A percentile compares a stretch with the other conserved stretches of the same genome.
phyloP scores from a whole-genome alignment of 2,888 invertebrate genomes.

The Proisotoma minuta region DNA sequence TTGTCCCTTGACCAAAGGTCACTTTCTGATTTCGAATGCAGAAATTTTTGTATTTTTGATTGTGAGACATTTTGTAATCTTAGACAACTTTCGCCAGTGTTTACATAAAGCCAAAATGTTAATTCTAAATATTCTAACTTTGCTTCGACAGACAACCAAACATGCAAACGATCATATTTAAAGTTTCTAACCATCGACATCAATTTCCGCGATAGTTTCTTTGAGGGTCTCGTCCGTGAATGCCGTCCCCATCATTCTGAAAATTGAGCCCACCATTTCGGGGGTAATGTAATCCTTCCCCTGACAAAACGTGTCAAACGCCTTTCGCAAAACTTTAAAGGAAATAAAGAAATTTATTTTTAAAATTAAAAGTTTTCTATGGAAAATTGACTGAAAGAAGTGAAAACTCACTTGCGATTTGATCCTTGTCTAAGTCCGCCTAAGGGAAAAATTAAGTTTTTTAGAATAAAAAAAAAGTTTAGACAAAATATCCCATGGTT shows the following conservation, averaged over 20 bases:
- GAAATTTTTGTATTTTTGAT: too few species aligned
- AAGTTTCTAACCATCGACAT: slow-evolving; percentile 54
- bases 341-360: not conserved
- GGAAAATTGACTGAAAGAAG: not conserved
- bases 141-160: too few species aligned
- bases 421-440: slow-evolving; percentile 15
- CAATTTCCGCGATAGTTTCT: slow-evolving; percentile 57
- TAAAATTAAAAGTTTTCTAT: too few species aligned
- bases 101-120: too few species aligned
- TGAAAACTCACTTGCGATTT: slow-evolving; percentile 10
- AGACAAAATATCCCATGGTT: too few species aligned
- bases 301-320: slow-evolving; percentile 56
- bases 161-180: not conserved
- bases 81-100: too few species aligned
- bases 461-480: too few species aligned
- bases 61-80: too few species aligned
- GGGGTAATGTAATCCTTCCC: slow-evolving; percentile 54
- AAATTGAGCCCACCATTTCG: slow-evolving; percentile 53
- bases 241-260: slow-evolving; percentile 54
- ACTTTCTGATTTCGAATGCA: too few species aligned
- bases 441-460: too few species aligned
- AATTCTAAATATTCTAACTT: too few species aligned
- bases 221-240: slow-evolving; percentile 55
- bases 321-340: slow-evolving; percentile 53
- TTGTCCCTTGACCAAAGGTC: too few species aligned